Evolutionary conservation across 2,888 invertebrate genomes (phyloP).

Genomic region (Agrochola litura): DNA sequence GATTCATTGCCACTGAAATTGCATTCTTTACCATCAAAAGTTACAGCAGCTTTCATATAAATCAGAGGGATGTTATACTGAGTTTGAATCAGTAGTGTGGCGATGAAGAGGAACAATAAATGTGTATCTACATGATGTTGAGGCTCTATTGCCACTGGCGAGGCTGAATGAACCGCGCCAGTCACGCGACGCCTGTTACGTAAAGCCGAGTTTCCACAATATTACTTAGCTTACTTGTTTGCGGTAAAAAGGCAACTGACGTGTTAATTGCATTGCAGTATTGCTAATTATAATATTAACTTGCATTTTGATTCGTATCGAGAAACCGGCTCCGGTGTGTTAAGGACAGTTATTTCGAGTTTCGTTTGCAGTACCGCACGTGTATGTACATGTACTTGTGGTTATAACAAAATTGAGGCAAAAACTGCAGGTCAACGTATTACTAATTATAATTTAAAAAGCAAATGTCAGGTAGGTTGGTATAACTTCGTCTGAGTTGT

Average conservation of each 20-base stretch:
- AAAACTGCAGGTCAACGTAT: slow-evolving; percentile 48
- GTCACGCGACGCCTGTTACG: slow-evolving; percentile 86
- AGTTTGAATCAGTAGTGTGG: slow-evolving; percentile 34
- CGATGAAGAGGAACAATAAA: slow-evolving; percentile 53
- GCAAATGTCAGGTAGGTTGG: slow-evolving; percentile 1
- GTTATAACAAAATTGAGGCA: slow-evolving; percentile 32
- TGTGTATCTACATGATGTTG: slow-evolving; percentile 46
- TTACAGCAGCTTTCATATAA: slow-evolving; percentile 14
- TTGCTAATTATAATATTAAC: slow-evolving; percentile 81
- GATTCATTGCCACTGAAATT: background rate
- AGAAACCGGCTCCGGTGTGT: slow-evolving; percentile 71
- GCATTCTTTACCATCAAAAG: background rate
- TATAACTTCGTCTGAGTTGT: background rate
- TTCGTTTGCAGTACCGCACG: slow-evolving; percentile 59
- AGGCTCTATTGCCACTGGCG: slow-evolving; percentile 55
- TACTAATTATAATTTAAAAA: slow-evolving; percentile 23
- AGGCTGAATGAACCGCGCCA: slow-evolving; percentile 83
- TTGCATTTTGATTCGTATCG: slow-evolving; percentile 78
- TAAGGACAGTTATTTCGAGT: slow-evolving; percentile 71
- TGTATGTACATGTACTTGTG: slow-evolving; percentile 6
- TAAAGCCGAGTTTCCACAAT: slow-evolving; percentile 83
- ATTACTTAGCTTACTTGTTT: slow-evolving; percentile 81
- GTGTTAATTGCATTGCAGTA: slow-evolving; percentile 86
- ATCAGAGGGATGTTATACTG: slow-evolving; percentile 10
- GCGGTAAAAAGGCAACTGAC: slow-evolving; percentile 84